phyloP scores from a whole-genome alignment of 2,113 vertebrate genomes.

The Sorex fumeus region DNA sequence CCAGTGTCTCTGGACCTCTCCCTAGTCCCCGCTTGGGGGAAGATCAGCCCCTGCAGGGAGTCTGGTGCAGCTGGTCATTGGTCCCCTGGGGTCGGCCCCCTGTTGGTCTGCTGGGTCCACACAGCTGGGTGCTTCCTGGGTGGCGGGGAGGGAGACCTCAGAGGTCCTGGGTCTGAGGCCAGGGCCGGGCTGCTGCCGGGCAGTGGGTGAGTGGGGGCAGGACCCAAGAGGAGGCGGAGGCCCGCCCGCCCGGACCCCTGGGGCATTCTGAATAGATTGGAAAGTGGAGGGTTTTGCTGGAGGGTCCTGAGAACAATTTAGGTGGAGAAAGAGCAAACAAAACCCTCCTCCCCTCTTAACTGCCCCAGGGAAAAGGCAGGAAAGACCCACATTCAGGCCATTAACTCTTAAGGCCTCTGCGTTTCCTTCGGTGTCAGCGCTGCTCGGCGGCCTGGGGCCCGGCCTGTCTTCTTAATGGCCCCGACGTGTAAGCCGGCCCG shows the following conservation, averaged over 20 bases:
- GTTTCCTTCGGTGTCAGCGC: constrained; percentile 80
- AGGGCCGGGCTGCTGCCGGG: constrained; percentile 52
- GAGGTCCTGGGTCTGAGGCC: constrained; percentile 12
- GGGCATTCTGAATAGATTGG: background rate
- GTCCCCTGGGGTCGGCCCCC: too few relatives aligned
- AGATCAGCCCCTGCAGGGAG: background rate
- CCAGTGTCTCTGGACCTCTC: background rate
- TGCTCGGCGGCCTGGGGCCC: background rate
- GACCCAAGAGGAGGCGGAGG: background rate
- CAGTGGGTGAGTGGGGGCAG: too few relatives aligned
- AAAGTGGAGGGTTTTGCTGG: background rate
- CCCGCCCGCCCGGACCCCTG: background rate
- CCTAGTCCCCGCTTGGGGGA: background rate
- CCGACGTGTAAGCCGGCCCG: background rate
- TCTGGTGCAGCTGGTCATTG: constrained; percentile 68
- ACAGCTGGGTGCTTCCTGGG: constrained; percentile 85
- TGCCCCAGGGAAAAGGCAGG: constrained; percentile 85
- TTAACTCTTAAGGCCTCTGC: constrained; percentile 84
- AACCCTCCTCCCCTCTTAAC: constrained; percentile 51
- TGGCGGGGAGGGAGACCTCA: too few relatives aligned
- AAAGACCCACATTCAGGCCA: constrained; percentile 86
- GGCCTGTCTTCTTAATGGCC: background rate
- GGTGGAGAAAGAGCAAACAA: background rate
- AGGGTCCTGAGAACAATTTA: background rate
- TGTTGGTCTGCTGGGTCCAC: too few relatives aligned